Percentiles rank a stretch among this genome's conserved stretches.
Evolutionary conservation across 2,113 vertebrate genomes (phyloP).

Genomic region (Neotragus moschatus): DNA sequence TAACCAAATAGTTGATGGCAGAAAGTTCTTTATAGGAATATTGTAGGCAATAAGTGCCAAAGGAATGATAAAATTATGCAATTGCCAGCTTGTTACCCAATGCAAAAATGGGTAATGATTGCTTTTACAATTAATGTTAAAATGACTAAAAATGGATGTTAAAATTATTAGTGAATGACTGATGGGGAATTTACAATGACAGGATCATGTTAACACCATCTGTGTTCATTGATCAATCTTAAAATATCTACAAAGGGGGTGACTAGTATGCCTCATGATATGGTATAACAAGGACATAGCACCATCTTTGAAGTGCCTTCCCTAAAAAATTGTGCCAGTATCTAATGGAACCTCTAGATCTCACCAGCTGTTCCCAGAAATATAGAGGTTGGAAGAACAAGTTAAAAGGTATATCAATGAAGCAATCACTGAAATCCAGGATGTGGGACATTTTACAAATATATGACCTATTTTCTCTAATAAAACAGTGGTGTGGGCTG

Average conservation of each 20-base stretch:
- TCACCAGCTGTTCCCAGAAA: not conserved
- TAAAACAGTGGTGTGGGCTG: not conserved
- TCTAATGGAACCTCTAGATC: not conserved
- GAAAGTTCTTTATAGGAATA: not conserved
- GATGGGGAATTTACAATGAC: not conserved
- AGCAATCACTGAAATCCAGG: not conserved
- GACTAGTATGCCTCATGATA: not conserved
- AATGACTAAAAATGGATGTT: not conserved
- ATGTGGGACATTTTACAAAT: not conserved
- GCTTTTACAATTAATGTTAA: not conserved
- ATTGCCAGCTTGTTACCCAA: not conserved
- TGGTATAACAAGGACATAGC: not conserved
- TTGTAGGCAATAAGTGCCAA: not conserved
- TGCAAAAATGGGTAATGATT: not conserved
- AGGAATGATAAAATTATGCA: not conserved
- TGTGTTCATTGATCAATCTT: not conserved
- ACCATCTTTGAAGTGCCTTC: not conserved
- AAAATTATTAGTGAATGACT: not conserved
- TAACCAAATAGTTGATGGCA: not conserved
- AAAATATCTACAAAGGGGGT: not conserved
- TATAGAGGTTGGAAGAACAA: not conserved
- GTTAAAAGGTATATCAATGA: not conserved
- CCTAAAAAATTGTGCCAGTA: not conserved
- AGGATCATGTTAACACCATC: not conserved
- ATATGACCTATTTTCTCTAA: not conserved